These are phyloP conservation scores for Enteromius unitaeniatus DNA, from an alignment of 2,797 vertebrate species.

Conservation along the genomic window DNA sequence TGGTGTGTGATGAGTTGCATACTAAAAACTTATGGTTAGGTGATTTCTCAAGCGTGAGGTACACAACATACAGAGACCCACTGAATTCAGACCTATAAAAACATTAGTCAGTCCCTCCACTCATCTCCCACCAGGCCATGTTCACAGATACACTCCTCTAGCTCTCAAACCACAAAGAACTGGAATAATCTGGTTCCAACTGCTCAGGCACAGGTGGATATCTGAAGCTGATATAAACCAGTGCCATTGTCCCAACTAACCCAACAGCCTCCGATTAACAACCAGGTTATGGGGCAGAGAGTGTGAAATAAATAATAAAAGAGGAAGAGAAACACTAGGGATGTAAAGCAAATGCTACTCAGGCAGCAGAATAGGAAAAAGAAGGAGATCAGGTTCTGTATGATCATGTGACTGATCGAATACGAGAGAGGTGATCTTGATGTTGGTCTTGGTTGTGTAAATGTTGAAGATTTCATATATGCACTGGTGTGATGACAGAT, in stretches of 20 bases:
- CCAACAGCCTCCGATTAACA: slow-evolving; percentile 64
- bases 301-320: slow-evolving; percentile 25
- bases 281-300: slow-evolving; percentile 20
- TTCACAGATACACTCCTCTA: slow-evolving; percentile 55
- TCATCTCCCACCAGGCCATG: slow-evolving; percentile 31
- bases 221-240: slow-evolving; percentile 49
- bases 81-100: slow-evolving; percentile 32
- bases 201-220: slow-evolving; percentile 56
- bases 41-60: background rate
- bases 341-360: slow-evolving; percentile 2
- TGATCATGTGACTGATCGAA: slow-evolving; percentile 13
- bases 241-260: slow-evolving; percentile 47
- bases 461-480: slow-evolving; percentile 39
- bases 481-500: slow-evolving; percentile 41
- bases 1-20: background rate
- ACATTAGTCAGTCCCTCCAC: slow-evolving; percentile 12
- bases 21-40: background rate
- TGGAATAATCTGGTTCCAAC: slow-evolving; percentile 66
- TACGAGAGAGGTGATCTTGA: slow-evolving; percentile 24
- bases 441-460: slow-evolving; percentile 58
- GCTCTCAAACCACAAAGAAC: slow-evolving; percentile 59
- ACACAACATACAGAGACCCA: background rate
- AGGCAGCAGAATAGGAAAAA: background rate
- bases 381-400: slow-evolving; percentile 7
- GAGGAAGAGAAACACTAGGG: slow-evolving; percentile 2